These are phyloP conservation scores for Euwallacea similis DNA, from an alignment of 1,140 invertebrate genomes.

Conservation along the genomic window DNA sequence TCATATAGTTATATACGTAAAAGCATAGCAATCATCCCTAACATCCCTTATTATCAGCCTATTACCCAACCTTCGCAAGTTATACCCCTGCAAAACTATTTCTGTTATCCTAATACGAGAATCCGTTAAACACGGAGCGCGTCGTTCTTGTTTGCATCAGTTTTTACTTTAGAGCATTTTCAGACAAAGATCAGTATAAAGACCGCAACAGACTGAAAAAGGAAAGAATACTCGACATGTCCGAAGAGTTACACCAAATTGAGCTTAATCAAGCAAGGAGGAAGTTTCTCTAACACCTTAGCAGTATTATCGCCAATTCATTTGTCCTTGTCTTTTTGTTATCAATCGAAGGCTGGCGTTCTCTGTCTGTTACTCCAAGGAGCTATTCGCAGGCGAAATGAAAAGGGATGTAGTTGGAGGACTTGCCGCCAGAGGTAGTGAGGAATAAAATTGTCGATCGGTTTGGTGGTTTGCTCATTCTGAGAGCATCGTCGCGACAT, in stretches of 20 bases:
- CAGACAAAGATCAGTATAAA: neutral
- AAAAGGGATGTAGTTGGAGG: too few species aligned
- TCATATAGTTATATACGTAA: too few species aligned
- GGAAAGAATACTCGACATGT: neutral
- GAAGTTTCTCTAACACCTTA: neutral
- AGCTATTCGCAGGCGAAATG: too few species aligned
- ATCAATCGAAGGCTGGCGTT: too few species aligned
- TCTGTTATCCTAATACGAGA: conserved; percentile 8
- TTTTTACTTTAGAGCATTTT: neutral
- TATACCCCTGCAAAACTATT: conserved; percentile 5
- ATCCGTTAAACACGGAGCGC: conserved; percentile 12
- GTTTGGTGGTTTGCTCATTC: too few species aligned
- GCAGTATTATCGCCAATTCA: neutral
- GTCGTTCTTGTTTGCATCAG: conserved; percentile 1
- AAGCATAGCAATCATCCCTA: too few species aligned
- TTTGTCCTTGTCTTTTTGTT: conserved; percentile 1
- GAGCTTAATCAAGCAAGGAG: neutral
- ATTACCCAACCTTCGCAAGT: neutral
- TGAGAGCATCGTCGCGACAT: too few species aligned
- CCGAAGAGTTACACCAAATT: neutral
- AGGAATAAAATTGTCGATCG: too few species aligned
- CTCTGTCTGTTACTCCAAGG: too few species aligned
- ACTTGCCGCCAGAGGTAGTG: too few species aligned
- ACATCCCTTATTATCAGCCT: too few species aligned
- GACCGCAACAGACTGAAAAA: neutral